Evolutionary conservation across 2,113 vertebrate genomes (phyloP).

Genomic region (Chiloscyllium plagiosum): DNA sequence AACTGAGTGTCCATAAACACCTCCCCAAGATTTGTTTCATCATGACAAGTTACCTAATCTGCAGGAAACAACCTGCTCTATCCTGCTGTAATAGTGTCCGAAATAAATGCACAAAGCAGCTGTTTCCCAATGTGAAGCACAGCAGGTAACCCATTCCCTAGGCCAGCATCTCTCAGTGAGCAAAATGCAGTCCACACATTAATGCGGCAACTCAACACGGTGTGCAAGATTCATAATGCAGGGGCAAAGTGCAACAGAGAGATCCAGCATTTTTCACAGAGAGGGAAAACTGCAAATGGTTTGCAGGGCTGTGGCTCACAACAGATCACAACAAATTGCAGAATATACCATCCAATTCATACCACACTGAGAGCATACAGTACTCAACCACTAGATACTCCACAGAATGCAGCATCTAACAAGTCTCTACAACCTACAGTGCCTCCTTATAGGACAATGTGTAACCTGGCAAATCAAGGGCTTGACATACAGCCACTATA

Average conservation of each 20-base stretch:
- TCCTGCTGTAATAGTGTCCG: not conserved
- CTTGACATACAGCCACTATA: not conserved
- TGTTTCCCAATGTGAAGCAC: not conserved
- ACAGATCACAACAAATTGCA: not conserved
- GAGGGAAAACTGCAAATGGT: not conserved
- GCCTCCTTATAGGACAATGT: not conserved
- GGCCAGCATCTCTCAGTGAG: not conserved
- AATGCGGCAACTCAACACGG: not conserved
- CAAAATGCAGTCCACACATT: not conserved
- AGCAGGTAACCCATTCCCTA: not conserved
- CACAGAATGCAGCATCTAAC: not conserved
- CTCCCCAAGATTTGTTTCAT: not conserved
- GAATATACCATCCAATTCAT: not conserved
- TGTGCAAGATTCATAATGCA: not conserved
- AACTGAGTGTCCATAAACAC: not conserved
- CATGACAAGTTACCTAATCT: not conserved
- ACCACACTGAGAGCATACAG: too few species aligned
- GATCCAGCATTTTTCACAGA: not conserved
- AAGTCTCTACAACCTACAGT: not conserved
- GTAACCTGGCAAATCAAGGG: not conserved
- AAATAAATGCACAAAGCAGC: not conserved
- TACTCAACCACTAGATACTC: not conserved
- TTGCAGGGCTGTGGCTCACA: not conserved
- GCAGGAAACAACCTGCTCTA: not conserved
- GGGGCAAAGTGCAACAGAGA: not conserved